Evolutionary conservation across 2,113 vertebrate genomes (phyloP).

Genomic region (Trematocara nigrifrons): DNA sequence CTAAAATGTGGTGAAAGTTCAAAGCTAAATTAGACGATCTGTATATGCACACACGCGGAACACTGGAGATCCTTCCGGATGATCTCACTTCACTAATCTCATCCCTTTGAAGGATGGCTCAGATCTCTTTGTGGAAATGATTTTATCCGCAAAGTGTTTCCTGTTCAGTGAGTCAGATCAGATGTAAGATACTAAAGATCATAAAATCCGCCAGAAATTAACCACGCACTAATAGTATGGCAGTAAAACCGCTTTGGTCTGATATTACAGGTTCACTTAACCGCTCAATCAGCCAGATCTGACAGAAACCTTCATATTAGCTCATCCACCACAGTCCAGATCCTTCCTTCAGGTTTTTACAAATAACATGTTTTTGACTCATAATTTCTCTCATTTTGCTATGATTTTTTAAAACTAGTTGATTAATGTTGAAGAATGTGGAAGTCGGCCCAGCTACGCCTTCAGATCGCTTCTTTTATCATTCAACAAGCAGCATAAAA

Average conservation of each 20-base stretch:
- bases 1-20: not conserved
- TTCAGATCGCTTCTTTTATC: not conserved
- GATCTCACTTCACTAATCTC: not conserved
- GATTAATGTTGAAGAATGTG: not conserved
- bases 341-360: not conserved
- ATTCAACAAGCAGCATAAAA: not conserved
- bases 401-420: not conserved
- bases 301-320: not conserved
- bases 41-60: not conserved
- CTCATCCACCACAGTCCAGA: not conserved
- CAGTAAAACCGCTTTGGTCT: not conserved
- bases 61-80: not conserved
- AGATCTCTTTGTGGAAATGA: not conserved
- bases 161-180: not conserved
- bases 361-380: not conserved
- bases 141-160: not conserved
- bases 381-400: not conserved
- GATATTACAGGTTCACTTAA: not conserved
- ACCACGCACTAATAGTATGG: not conserved
- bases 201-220: not conserved
- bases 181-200: not conserved
- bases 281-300: not conserved
- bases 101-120: not conserved
- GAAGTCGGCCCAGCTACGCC: not conserved
- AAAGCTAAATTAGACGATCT: no score